Conservation (phyloP, 2,797 vertebrate species). For the Pelodytes ibericus region DNA sequence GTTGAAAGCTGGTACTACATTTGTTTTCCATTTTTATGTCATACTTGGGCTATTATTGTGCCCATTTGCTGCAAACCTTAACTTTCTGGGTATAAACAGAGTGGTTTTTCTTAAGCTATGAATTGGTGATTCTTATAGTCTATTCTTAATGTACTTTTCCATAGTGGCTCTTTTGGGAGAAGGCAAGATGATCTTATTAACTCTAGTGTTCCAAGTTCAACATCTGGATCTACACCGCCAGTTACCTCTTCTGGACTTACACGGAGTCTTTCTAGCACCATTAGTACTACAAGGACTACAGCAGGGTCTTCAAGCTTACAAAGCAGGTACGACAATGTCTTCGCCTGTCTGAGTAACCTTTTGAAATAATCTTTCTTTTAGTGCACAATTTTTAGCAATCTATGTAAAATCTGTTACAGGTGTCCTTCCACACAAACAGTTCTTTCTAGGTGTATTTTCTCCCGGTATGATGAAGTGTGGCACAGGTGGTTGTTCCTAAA, state of each 20-base stretch:
- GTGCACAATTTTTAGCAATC: too few species aligned
- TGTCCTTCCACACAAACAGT: too few species aligned
- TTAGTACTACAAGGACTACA: slow-evolving; percentile 79
- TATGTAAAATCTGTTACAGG: too few species aligned
- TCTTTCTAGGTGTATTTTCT: too few species aligned
- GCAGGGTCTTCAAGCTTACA: slow-evolving; percentile 84
- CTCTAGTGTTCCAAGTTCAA: slow-evolving; percentile 82
- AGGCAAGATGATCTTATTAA: slow-evolving; percentile 88
- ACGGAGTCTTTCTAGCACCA: slow-evolving; percentile 82
- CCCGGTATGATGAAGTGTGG: too few species aligned
- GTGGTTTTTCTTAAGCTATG: not conserved
- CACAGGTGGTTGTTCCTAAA: too few species aligned
- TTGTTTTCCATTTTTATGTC: too few species aligned
- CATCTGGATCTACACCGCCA: slow-evolving; percentile 83
- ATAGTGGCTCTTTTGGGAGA: slow-evolving; percentile 93
- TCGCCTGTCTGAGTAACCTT: too few species aligned
- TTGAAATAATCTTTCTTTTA: too few species aligned
- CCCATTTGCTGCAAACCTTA: not conserved
- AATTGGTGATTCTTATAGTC: not conserved
- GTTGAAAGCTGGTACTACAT: too few species aligned
- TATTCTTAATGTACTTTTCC: slow-evolving; percentile 21
- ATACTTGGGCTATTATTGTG: too few species aligned
- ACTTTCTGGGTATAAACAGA: not conserved
- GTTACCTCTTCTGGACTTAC: slow-evolving; percentile 93
- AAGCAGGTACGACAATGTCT: slow-evolving; percentile 93